Percentiles rank a stretch among this genome's conserved stretches.
Conservation (phyloP, 2,113 vertebrate species). For the Mungos mungo region DNA sequence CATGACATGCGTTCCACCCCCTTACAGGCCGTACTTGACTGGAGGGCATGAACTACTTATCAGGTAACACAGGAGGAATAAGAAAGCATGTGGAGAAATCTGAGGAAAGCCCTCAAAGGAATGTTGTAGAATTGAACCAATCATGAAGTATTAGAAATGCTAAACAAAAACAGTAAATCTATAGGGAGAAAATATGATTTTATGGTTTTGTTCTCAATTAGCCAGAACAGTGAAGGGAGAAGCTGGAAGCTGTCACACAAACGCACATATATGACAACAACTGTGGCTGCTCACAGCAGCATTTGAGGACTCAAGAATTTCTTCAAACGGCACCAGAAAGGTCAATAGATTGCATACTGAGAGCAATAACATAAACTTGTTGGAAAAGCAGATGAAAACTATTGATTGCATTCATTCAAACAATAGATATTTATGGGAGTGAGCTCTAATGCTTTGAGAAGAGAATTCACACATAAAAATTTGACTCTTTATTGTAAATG, state of each 20-base stretch:
- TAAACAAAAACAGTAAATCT: neutral
- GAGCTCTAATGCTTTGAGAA: neutral
- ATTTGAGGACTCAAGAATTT: neutral
- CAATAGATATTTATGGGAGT: neutral
- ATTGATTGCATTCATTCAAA: neutral
- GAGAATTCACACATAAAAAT: neutral
- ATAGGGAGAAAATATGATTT: neutral
- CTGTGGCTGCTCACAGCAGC: neutral
- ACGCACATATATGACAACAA: neutral
- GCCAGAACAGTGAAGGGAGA: neutral
- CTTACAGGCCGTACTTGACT: neutral
- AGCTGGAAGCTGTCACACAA: neutral
- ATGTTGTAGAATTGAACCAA: neutral
- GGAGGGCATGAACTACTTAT: neutral
- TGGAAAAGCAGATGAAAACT: neutral
- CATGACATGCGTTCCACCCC: neutral
- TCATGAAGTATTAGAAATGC: neutral
- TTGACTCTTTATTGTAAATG: neutral
- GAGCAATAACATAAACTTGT: neutral
- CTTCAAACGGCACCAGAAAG: neutral
- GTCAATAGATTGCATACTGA: neutral
- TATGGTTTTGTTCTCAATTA: neutral
- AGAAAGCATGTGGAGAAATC: neutral
- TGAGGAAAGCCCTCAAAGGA: neutral
- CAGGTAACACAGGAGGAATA: neutral